Evolutionary conservation across 2,888 invertebrate species (phyloP), one percentile per base, ranked within the genome.

Genomic region (Helicoverpa assulta): DNA sequence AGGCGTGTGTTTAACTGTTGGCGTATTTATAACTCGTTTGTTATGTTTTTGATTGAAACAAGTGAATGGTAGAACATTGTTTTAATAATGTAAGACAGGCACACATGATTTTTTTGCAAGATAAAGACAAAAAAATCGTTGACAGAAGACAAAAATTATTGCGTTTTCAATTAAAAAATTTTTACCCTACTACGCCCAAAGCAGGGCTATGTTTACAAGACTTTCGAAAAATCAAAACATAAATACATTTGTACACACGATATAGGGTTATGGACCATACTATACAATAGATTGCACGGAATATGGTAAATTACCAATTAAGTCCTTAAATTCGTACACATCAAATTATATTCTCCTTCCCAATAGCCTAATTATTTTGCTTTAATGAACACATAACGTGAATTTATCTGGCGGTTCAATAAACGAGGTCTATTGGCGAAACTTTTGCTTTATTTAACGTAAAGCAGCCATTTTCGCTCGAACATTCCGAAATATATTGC

Each of bases 401-500:
- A 73, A 65, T 67, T 62, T 62, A 63, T 79, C 8, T 62, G n/a
- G 5, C 19, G 10, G 74, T 76, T 67, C 59, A 60, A 37, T 74
- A 57, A 67, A 59, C 47, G 55, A 50, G 19, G 47, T 56, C 33
- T 53, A 63, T 53, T 29, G n/a, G 8, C 7, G 52, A 56, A 79
- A 73, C 21, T 66, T 74, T 59, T 59, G 68, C 18, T 56, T 53
- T 55, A 67, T 58, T 66, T 55, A 5, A 75, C 51, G 50, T 7
- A 61, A 66, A 67, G 58, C n/a, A 18, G 33, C 18, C 10, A 50
- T 78, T 74, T 58, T 18, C 40, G 56, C 53, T 60, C 19, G 12
- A 57, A 78, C 50, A 47, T 26, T 78, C 43, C 65, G 26, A 37
- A 61, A 61, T 60, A 7, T 73, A 78, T 72, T 54, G 57, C 18